Evolutionary conservation across 2,888 invertebrate species (phyloP).

Genomic region (Allacma fusca): DNA sequence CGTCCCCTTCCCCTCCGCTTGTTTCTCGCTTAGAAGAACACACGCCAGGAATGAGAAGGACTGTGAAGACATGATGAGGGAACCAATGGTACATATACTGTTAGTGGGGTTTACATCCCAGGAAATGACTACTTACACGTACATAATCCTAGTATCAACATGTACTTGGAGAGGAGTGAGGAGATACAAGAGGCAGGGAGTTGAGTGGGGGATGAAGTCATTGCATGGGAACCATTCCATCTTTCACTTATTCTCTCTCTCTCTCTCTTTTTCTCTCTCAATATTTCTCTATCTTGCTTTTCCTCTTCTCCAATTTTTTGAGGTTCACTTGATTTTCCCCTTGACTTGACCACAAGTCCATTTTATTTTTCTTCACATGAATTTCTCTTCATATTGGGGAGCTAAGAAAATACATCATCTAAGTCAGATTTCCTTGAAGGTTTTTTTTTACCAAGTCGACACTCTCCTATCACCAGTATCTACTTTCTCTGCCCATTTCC

Average conservation of each 20-base stretch:
- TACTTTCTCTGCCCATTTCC: background rate
- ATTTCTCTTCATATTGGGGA: background rate
- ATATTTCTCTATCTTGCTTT: background rate
- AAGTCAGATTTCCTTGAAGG: background rate
- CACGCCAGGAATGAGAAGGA: conserved; percentile 20
- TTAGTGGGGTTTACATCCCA: too few relatives aligned
- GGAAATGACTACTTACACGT: too few relatives aligned
- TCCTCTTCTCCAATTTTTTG: conserved; percentile 27
- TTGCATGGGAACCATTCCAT: background rate
- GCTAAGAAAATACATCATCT: background rate
- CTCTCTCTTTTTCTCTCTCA: background rate
- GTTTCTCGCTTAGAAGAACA: conserved; percentile 25
- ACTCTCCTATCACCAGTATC: background rate
- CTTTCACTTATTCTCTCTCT: background rate
- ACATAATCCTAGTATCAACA: too few relatives aligned
- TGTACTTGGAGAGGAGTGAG: background rate
- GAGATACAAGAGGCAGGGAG: background rate
- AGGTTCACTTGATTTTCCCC: conserved; percentile 42
- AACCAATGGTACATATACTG: too few relatives aligned
- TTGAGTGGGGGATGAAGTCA: background rate
- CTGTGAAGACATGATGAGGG: background rate
- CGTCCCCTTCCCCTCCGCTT: conserved; percentile 15
- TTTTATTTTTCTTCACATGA: conserved; percentile 32
- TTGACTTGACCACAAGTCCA: conserved; percentile 39
- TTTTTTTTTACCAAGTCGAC: background rate